Evolutionary conservation across 2,113 vertebrate genomes (phyloP), one percentile per base, ranked within the genome.

Genomic region (Meleagris gallopavo): DNA sequence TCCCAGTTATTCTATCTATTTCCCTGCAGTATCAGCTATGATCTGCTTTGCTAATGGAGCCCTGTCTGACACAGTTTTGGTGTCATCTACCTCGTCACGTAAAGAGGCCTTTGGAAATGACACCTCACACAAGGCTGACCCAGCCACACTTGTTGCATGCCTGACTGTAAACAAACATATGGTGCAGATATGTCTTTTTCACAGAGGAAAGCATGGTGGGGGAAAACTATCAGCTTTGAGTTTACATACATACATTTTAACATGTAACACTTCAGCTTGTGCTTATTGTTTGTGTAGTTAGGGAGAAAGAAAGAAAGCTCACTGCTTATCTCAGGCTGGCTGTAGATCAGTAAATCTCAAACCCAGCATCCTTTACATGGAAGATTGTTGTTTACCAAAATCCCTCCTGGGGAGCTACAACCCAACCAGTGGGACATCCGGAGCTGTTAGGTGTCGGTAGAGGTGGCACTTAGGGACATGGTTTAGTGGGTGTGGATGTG

Each of bases 111-210:
- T 58, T 79, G 81, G 77, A 79, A 95, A 57, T 40, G 81, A 75
- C 66, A 27, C 78, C 80, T 90, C 60, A 76, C 67, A 77, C 34
- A 27, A 80, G 50, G 55, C 50, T 88, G 72, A 94, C 88, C 79
- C 79, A 91, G 90, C 50, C 75, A 88, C 34, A 62, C 66, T 67
- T 88, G 85, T 65, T 62, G 72, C 90, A 36, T 18, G 69, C 83
- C 83, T 90, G 79, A 83, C 75, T 80, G 60, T 86, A 94, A 95
- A 90, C 86, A 95, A 88, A 66, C 93, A 94, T 83, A 91, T 70
- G 90, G 85, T 78, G 70, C 58, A 89, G 71, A 88, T 22, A 34
- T 0, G 1, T 54, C 83, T 91, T 93, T 91, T 90, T 62, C 64
- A 90, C 67, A 38, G 85, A 90, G 72, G 77, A 7, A 34, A 91